phyloP scores from a whole-genome alignment of 2,113 vertebrate species.

The Ictalurus punctatus region DNA sequence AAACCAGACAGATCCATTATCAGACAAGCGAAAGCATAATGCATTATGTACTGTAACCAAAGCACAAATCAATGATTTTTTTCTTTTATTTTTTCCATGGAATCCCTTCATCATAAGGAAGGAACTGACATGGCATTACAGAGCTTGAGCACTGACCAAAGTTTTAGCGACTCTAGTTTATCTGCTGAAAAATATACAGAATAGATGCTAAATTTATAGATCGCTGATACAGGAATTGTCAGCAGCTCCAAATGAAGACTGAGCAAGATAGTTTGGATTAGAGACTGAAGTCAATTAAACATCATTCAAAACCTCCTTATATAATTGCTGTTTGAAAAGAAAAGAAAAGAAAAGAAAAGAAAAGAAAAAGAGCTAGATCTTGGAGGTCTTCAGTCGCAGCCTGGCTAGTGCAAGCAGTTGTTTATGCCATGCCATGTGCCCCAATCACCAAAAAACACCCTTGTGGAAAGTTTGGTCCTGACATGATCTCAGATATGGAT shows the following conservation, averaged over 20 bases:
- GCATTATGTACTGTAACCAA: conserved; percentile 70
- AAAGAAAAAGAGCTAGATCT: not conserved
- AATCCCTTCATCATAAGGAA: conserved; percentile 55
- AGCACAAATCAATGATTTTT: conserved; percentile 60
- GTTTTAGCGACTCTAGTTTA: not conserved
- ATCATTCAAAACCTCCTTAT: not conserved
- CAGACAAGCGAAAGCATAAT: conserved; percentile 57
- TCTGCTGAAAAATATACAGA: not conserved
- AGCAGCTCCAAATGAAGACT: not conserved
- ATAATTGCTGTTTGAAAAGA: not conserved
- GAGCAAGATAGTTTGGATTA: not conserved
- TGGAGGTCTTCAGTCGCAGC: not conserved
- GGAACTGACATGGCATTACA: conserved; percentile 32
- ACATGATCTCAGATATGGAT: conserved; percentile 72
- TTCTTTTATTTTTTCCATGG: conserved; percentile 61
- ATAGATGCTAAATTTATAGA: not conserved
- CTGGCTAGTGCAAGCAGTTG: not conserved
- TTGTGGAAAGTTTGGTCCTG: conserved; percentile 74
- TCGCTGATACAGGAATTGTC: not conserved
- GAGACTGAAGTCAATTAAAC: not conserved
- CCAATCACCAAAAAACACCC: conserved; percentile 11
- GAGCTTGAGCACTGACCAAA: conserved; percentile 17
- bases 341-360: no score
- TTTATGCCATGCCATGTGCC: conserved; percentile 36
- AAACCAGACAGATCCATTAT: conserved; percentile 62